phyloP scores from a whole-genome alignment of 2,113 vertebrate species.

The Apodemus speciosus region DNA sequence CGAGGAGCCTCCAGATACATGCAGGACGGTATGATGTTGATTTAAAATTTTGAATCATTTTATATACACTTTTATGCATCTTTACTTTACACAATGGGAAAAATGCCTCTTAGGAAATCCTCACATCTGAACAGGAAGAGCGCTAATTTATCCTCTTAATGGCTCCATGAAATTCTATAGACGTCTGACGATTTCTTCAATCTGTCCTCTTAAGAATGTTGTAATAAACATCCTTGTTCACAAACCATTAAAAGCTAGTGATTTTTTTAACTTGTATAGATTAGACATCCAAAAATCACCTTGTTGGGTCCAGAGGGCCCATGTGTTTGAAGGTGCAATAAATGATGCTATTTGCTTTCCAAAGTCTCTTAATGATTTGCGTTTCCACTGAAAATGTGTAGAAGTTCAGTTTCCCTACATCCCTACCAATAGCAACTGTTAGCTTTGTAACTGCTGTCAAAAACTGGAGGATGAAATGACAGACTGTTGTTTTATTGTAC shows the following conservation, averaged over 20 bases:
- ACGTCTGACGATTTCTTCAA: not conserved
- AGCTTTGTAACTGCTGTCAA: constrained; percentile 29
- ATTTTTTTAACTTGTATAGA: not conserved
- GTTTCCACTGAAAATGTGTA: constrained; percentile 35
- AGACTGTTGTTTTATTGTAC: constrained; percentile 31
- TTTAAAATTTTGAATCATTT: constrained; percentile 25
- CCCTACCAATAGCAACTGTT: constrained; percentile 29
- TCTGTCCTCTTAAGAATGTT: not conserved
- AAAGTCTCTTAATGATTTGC: constrained; percentile 43
- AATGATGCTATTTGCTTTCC: constrained; percentile 49
- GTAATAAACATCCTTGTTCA: not conserved
- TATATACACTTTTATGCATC: not conserved
- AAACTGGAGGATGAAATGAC: not conserved
- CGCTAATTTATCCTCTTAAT: not conserved
- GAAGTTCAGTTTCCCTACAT: not conserved
- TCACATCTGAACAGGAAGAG: not conserved
- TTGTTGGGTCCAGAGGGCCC: not conserved
- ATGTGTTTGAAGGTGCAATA: constrained; percentile 12
- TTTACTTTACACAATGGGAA: not conserved
- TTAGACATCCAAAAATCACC: not conserved
- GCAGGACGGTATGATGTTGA: not conserved
- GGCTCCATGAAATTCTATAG: not conserved
- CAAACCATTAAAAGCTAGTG: not conserved
- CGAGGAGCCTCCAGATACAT: not conserved
- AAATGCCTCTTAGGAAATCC: not conserved